These are phyloP conservation scores for Cynaeus angustus DNA, from an alignment of 2,888 invertebrate species.

Conservation along the genomic window DNA sequence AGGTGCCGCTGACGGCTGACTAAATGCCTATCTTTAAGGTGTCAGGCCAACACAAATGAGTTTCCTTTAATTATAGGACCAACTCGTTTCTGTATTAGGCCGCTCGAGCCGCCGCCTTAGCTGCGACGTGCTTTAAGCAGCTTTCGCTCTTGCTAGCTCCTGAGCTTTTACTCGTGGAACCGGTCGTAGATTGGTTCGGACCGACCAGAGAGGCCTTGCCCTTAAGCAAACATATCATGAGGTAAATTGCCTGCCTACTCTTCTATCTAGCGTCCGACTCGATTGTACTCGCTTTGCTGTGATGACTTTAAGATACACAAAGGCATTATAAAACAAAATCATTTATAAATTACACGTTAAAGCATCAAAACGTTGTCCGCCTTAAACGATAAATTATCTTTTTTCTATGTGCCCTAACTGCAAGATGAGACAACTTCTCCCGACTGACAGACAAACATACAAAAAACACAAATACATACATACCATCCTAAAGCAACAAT, in stretches of 20 bases:
- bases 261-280: slow-evolving; percentile 65
- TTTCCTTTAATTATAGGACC: slow-evolving; percentile 73
- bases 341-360: slow-evolving; percentile 72
- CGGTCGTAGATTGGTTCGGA: slow-evolving; percentile 46
- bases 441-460: not conserved
- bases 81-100: slow-evolving; percentile 70
- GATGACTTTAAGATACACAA: slow-evolving; percentile 70
- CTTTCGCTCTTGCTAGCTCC: slow-evolving; percentile 28
- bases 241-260: slow-evolving; percentile 72
- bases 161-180: not conserved
- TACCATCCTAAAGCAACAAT: too few relatives aligned
- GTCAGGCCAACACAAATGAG: slow-evolving; percentile 72
- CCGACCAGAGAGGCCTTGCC: slow-evolving; percentile 68
- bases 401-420: slow-evolving; percentile 55
- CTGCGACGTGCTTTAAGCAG: slow-evolving; percentile 40
- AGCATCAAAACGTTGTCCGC: slow-evolving; percentile 72
- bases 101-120: slow-evolving; percentile 61
- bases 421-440: slow-evolving; percentile 12
- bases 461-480: not conserved
- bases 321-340: slow-evolving; percentile 71
- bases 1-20: slow-evolving; percentile 73
- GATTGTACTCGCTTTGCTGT: slow-evolving; percentile 65
- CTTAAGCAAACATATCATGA: slow-evolving; percentile 72
- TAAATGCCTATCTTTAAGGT: slow-evolving; percentile 73
- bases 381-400: slow-evolving; percentile 71